phyloP scores from a whole-genome alignment of 1,140 invertebrate species.

The Geopemphigus sp. region DNA sequence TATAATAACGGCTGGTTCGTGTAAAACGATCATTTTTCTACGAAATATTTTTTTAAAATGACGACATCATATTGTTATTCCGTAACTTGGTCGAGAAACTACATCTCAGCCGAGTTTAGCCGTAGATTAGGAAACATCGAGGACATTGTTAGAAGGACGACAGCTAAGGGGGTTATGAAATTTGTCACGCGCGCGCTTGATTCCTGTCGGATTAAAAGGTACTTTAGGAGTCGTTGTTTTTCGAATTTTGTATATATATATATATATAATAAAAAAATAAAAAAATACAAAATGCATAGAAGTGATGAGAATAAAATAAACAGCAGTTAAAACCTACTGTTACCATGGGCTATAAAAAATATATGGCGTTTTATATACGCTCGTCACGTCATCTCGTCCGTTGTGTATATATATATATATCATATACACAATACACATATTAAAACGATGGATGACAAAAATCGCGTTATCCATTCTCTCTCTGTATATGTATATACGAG shows the following conservation, averaged over 20 bases:
- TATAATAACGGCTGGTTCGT: not conserved
- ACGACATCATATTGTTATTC: not conserved
- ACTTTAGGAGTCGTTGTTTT: conserved; percentile 12
- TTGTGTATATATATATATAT: not conserved
- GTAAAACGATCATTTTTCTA: not conserved
- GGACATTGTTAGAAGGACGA: not conserved
- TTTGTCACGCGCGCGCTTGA: not conserved
- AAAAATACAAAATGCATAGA: not conserved
- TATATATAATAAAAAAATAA: not conserved
- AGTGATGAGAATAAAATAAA: conserved; percentile 37
- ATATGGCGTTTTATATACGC: conserved; percentile 8
- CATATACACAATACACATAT: not conserved
- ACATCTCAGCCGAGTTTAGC: not conserved
- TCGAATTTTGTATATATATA: not conserved
- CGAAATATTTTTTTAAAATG: not conserved
- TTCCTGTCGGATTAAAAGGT: not conserved
- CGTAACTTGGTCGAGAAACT: not conserved
- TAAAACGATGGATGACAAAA: not conserved
- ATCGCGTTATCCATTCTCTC: conserved; percentile 10
- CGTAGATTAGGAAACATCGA: not conserved
- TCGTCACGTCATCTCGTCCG: conserved; percentile 35
- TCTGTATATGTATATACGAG: not conserved
- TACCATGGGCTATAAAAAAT: conserved; percentile 7
- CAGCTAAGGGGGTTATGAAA: not conserved
- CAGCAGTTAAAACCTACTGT: conserved; percentile 19